phyloP scores from a whole-genome alignment of 2,888 invertebrate species.

The Willowsia nigromaculata region DNA sequence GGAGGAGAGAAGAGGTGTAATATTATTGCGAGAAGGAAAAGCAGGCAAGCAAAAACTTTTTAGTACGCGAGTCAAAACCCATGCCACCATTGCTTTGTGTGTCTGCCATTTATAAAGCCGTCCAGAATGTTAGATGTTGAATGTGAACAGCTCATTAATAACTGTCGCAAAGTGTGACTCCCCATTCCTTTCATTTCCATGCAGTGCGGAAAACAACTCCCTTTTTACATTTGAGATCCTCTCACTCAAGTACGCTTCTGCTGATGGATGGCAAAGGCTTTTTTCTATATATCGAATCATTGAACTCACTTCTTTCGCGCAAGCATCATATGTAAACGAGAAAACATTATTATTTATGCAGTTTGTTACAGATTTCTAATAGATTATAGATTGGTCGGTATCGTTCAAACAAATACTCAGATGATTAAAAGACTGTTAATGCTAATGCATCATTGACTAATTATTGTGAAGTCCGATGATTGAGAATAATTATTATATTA shows the following conservation, averaged over 20 bases:
- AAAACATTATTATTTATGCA: not conserved
- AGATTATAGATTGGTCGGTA: too few species aligned
- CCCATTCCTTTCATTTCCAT: constrained; percentile 74
- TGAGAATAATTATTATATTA: too few species aligned
- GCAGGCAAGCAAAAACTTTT: constrained; percentile 56
- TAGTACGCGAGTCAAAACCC: constrained; percentile 64
- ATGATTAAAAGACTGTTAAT: not conserved
- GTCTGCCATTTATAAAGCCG: constrained; percentile 65
- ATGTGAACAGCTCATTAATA: constrained; percentile 77
- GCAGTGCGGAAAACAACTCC: constrained; percentile 28
- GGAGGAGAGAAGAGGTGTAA: constrained; percentile 34
- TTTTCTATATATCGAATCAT: constrained; percentile 4
- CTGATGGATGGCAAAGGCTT: constrained; percentile 4
- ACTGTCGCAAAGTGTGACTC: constrained; percentile 77
- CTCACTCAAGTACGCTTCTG: constrained; percentile 30
- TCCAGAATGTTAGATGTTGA: constrained; percentile 68
- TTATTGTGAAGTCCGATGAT: too few species aligned
- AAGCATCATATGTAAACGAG: not conserved
- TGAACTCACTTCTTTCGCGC: not conserved
- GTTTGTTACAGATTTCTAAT: too few species aligned
- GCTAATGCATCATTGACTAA: too few species aligned
- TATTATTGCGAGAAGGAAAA: constrained; percentile 42
- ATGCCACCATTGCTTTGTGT: constrained; percentile 64
- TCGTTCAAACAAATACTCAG: not conserved
- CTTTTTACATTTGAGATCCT: constrained; percentile 37